Evolutionary conservation across 2,797 vertebrate species (phyloP).

Genomic region (Myotis planiceps): DNA sequence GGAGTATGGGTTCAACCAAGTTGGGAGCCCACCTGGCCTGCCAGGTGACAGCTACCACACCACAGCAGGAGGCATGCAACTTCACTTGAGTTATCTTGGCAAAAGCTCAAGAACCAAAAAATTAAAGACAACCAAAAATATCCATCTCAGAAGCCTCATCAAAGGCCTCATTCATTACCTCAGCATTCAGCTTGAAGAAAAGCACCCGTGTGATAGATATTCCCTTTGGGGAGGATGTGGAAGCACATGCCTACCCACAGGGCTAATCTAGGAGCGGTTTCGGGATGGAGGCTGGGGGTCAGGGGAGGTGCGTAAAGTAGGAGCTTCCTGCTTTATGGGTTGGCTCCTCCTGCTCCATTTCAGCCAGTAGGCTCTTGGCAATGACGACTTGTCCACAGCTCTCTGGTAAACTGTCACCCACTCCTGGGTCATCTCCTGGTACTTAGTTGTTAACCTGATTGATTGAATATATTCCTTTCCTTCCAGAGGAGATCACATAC

Average conservation of each 20-base stretch:
- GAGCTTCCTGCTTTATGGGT: background rate
- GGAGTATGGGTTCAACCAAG: background rate
- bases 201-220: accelerated
- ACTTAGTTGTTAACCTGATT: background rate
- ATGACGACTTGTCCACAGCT: background rate
- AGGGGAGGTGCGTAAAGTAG: background rate
- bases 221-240: background rate
- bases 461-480: slow-evolving; percentile 43
- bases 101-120: background rate
- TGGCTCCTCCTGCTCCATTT: background rate
- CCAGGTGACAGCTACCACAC: background rate
- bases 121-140: background rate
- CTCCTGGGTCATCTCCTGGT: background rate
- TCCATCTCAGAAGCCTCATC: background rate
- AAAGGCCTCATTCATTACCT: background rate
- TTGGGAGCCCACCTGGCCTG: background rate
- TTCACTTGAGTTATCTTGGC: background rate
- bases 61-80: background rate
- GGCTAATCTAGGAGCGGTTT: background rate
- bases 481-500: slow-evolving; percentile 3
- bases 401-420: background rate
- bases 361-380: background rate
- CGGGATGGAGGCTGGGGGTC: background rate
- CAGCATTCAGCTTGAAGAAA: background rate
- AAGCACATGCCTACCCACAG: background rate